phyloP scores from a whole-genome alignment of 1,140 invertebrate species.

The Battus philenor region DNA sequence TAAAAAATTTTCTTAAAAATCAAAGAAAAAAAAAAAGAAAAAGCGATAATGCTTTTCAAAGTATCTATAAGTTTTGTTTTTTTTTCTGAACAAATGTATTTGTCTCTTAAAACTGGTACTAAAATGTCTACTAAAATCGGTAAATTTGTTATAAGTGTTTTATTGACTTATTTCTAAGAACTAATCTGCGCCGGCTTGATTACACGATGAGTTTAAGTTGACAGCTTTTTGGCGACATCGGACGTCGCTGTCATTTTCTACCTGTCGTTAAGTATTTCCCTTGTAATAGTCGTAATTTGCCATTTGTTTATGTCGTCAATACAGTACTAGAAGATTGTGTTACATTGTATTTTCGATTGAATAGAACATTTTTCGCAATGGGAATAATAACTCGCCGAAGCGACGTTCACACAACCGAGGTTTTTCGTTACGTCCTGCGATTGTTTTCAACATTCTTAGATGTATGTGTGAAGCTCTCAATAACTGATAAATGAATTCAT shows the following conservation, averaged over 20 bases:
- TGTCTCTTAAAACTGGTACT: background rate
- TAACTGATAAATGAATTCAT: too few relatives aligned
- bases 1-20: background rate
- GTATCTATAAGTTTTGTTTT: too few relatives aligned
- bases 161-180: background rate
- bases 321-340: background rate
- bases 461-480: too few relatives aligned
- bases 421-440: conserved; percentile 32
- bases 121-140: background rate
- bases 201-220: too few relatives aligned
- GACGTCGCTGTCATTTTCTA: background rate
- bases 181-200: too few relatives aligned
- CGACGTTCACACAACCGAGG: conserved; percentile 16
- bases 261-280: background rate
- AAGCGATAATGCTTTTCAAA: too few relatives aligned
- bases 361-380: too few relatives aligned
- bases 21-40: too few relatives aligned
- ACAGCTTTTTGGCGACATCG: background rate
- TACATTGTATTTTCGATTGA: background rate
- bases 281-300: background rate
- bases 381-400: too few relatives aligned
- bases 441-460: conserved; percentile 34
- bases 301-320: background rate
- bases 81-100: background rate
- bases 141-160: background rate